Percentiles rank a stretch among this genome's conserved stretches.
Evolutionary conservation across 2,888 invertebrate species (phyloP).

Genomic region (Eurytoma adleriae): DNA sequence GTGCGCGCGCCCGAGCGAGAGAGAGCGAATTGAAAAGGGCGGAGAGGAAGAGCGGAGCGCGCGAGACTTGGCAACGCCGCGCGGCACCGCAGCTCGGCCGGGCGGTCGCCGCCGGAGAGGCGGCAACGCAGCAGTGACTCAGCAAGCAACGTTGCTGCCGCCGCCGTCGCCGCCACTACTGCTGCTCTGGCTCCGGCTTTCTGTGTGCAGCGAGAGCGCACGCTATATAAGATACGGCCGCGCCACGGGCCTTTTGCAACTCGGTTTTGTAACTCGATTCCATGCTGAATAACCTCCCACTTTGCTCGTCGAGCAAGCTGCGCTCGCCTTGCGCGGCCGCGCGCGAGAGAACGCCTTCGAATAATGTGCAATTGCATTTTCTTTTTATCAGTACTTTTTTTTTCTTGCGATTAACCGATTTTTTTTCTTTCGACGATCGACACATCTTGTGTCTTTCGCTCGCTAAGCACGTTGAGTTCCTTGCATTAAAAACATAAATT

Average conservation of each 20-base stretch:
- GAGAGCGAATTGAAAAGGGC: constrained; percentile 47
- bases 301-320: constrained; percentile 38
- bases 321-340: not conserved
- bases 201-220: not conserved
- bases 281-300: constrained; percentile 62
- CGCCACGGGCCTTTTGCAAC: constrained; percentile 69
- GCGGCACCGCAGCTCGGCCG: constrained; percentile 15
- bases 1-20: constrained; percentile 12
- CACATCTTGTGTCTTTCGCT: not conserved
- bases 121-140: constrained; percentile 72
- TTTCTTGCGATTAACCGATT: not conserved
- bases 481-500: no score
- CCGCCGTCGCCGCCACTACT: not conserved
- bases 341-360: constrained; percentile 32
- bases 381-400: not conserved
- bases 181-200: constrained; percentile 26
- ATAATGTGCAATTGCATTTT: constrained; percentile 43
- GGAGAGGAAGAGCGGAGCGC: constrained; percentile 45
- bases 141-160: constrained; percentile 65
- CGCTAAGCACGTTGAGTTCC: not conserved
- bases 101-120: constrained; percentile 52
- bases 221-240: constrained; percentile 44
- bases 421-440: not conserved
- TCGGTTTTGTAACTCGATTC: constrained; percentile 71
- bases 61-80: constrained; percentile 42